These are phyloP conservation scores for Agrochola litura DNA, from an alignment of 2,888 invertebrate genomes.

Conservation along the genomic window DNA sequence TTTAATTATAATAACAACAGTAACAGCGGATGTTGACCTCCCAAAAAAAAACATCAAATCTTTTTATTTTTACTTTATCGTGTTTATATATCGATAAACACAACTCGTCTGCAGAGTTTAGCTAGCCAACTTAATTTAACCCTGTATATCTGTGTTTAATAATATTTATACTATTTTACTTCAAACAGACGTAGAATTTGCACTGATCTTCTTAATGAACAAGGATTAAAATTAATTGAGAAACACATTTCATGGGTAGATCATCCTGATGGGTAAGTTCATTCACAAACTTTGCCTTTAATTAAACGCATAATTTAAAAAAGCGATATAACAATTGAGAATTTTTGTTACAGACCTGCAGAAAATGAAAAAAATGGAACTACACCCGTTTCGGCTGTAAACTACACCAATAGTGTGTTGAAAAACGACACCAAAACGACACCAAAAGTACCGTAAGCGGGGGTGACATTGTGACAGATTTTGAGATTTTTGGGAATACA, in stretches of 20 bases:
- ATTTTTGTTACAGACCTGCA: conserved; percentile 66
- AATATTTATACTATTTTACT: conserved; percentile 3
- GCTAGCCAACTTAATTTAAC: not conserved
- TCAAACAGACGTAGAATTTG: conserved; percentile 30
- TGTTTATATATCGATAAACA: not conserved
- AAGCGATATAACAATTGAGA: not conserved
- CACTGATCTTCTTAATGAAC: conserved; percentile 39
- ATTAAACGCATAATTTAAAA: not conserved
- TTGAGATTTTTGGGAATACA: no score
- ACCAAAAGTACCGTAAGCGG: no score
- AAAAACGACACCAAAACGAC: no score
- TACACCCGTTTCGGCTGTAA: not conserved
- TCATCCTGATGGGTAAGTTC: conserved; percentile 71
- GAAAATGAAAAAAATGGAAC: conserved; percentile 57
- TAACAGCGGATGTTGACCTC: not conserved
- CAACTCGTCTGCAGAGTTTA: not conserved
- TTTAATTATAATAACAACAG: not conserved
- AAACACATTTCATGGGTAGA: conserved; percentile 72
- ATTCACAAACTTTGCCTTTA: conserved; percentile 2
- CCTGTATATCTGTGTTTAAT: not conserved
- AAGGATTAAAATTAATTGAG: conserved; percentile 67
- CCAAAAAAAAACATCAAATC: not conserved
- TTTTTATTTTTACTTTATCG: not conserved
- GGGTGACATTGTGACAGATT: no score
- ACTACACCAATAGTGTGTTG: not conserved